These are phyloP conservation scores for Mionectes olivaceus DNA, from an alignment of 2,797 vertebrate genomes.

Conservation along the genomic window DNA sequence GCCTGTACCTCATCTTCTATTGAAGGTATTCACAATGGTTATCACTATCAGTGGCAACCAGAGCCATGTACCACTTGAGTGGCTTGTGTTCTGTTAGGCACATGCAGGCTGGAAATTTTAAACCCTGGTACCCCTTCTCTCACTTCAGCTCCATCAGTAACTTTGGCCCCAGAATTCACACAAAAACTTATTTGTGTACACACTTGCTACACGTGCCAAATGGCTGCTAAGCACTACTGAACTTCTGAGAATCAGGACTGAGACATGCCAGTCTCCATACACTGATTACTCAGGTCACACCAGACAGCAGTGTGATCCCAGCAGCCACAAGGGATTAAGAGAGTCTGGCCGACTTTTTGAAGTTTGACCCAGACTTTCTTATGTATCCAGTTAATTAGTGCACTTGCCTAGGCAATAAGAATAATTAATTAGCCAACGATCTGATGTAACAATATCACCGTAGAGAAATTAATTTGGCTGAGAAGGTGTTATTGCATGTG, in stretches of 20 bases:
- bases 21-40: background rate
- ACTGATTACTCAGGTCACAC: background rate
- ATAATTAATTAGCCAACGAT: background rate
- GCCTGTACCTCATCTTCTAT: background rate
- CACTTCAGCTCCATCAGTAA: background rate
- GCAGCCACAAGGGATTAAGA: constrained; percentile 8
- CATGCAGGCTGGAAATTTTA: background rate
- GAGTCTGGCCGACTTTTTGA: constrained; percentile 41
- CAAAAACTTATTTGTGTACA: background rate
- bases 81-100: background rate
- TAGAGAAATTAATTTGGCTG: background rate
- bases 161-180: background rate
- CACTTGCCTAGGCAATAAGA: background rate
- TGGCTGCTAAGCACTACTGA: background rate
- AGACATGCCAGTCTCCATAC: background rate
- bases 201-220: background rate
- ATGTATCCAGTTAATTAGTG: constrained; percentile 5
- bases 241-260: background rate
- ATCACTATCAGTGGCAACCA: background rate
- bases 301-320: constrained; percentile 27
- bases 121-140: background rate
- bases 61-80: background rate
- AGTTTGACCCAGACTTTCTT: constrained; percentile 26
- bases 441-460: background rate
- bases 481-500: background rate